These are phyloP conservation scores for Harmothoe impar DNA, from an alignment of 2,888 invertebrate species.

Conservation along the genomic window DNA sequence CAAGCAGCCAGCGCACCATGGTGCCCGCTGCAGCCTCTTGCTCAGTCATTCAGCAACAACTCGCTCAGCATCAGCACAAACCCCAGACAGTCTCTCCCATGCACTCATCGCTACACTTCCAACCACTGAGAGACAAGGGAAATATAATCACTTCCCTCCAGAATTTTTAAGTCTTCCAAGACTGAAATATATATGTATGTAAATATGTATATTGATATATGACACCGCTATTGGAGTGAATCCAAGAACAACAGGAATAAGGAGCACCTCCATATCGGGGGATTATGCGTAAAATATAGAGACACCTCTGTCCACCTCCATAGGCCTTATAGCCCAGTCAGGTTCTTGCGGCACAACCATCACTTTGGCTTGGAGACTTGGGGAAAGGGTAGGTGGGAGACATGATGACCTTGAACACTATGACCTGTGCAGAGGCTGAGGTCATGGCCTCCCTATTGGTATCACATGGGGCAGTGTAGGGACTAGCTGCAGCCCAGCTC, in stretches of 20 bases:
- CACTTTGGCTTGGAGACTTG: constrained; percentile 50
- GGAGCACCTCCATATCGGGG: background rate
- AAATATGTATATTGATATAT: background rate
- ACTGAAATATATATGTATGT: constrained; percentile 38
- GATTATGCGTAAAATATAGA: constrained; percentile 33
- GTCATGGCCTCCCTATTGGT: background rate
- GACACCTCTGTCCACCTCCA: background rate
- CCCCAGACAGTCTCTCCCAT: constrained; percentile 8
- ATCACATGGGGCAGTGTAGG: background rate
- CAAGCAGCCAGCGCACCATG: too few relatives aligned
- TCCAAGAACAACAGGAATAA: background rate
- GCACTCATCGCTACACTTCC: background rate
- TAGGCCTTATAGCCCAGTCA: background rate
- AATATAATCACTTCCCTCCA: background rate
- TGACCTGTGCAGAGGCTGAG: constrained; percentile 5
- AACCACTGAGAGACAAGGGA: constrained; percentile 9
- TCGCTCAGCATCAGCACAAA: background rate
- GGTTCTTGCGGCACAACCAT: constrained; percentile 35
- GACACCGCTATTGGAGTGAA: background rate
- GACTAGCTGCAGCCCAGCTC: constrained; percentile 64
- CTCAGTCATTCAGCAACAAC: too few relatives aligned
- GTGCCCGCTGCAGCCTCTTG: background rate
- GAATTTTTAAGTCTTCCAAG: constrained; percentile 55
- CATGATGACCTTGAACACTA: background rate
- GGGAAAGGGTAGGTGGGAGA: background rate